Evolutionary conservation across 2,888 invertebrate species (phyloP), one percentile per base, ranked within the genome.

Genomic region (Deladenus siricidicola): DNA sequence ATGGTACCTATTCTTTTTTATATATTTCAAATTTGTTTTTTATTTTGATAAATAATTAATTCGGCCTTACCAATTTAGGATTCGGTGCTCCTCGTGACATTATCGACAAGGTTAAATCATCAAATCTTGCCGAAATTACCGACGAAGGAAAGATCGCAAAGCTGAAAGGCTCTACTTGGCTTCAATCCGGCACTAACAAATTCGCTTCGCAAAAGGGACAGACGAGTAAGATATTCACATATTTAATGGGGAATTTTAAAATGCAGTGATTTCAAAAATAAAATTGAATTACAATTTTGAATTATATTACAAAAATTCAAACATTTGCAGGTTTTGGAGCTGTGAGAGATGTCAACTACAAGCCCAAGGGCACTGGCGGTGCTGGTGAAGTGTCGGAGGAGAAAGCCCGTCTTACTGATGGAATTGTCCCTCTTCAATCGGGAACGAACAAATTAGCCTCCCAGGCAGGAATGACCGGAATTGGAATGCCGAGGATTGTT

Each of bases 401-500:
- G 67, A 78, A 78, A 66, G 75, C 75, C 24, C 73, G 77, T 43
- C 73, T 76, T 49, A 73, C 76, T 57, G 78, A 78, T 52, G 78
- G 78, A 60, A 80, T 83, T 58, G 83, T 84, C 64, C 82, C 82
- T 17, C 79, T 83, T 30, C 83, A 83, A 68, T 82, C 83, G 60
- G 83, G 83, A 55, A 81, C 82, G 59, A 83, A 83, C 76, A 80
- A 81, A 67, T 81, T 83, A 30, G 83, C 83, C 39, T 80, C 80
- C 29, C 83, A 83, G 71, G 74, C 80, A 29, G 82, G 83, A 39
- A 83, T 83, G 82, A 82, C 81, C 49, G 82, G 83, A 21, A 83
- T 83, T 69, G 84, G 84, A 44, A 81, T 82, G 71, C 80, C 81
- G 26, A 74, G 83, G 56, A 83, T 83, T 73, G 83, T 84, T 64